Base-by-base conservation (phyloP, 2,888 invertebrate species). In the Plebejus melissa region DNA sequence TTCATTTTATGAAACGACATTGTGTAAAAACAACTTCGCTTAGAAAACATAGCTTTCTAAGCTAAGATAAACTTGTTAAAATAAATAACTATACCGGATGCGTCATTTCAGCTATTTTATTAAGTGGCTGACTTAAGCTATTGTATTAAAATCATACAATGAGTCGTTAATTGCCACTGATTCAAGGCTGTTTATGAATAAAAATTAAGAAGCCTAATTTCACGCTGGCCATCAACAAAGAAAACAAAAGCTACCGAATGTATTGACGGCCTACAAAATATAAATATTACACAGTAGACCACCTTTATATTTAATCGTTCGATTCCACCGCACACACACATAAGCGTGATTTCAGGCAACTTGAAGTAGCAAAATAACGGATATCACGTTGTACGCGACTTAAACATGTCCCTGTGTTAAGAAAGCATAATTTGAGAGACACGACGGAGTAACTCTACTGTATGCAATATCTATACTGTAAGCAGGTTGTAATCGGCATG, bases 401-500 rank as follows among this genome's bases (percentile, higher is more conserved):
- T 46, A 41, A 41, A 9, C 41, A 46, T 46, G 46, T 9, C 2
- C 9, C 2, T 46, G 9, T 9, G 9, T 46, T 46, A 46, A 46
- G 46, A 0, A 46, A 46, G 46, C 46, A 46, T 46, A 2, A 2
- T 46, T 46, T 46, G 9, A 46, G 46, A 46, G 9, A 46, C 46
- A 41, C 9, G 1, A 38, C 0, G 38, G 38, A 41, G 41, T 41
- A 46, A 46, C 46, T 16, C 54, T 54, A 54, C 54, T 54, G 16
- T 54, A 16, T 54, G 4, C 22, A 22, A 54, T 16, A 16, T 4
- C 16, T 54, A 16, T 54, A 16, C 54, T 54, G 16, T 54, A 16
- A 54, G 58, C 60, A 70, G 13, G 60, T 32, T 75, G 78, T 81
- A 80, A 80, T 79, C 79, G 83, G 77, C 86, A 87, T 92, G 92